Conservation (phyloP, 35 echinoderm and acorn worm genomes). For the Ophiothrix spiculata region DNA sequence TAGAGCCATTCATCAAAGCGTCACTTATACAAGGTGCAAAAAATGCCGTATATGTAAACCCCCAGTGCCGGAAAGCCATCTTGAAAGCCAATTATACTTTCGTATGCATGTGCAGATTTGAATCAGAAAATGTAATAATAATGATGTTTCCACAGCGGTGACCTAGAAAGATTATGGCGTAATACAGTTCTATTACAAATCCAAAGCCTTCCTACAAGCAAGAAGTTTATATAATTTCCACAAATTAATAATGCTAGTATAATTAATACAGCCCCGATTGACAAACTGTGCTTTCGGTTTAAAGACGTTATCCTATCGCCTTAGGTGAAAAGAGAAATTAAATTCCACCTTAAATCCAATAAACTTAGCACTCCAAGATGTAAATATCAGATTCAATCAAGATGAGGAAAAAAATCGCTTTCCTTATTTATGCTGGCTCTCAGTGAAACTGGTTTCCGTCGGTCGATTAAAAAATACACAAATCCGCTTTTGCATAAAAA, state of each 20-base stretch:
- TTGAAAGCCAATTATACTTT: neutral
- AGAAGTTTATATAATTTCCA: neutral
- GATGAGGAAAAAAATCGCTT: neutral
- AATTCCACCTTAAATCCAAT: neutral
- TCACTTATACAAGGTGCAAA: neutral
- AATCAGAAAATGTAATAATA: neutral
- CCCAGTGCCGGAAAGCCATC: neutral
- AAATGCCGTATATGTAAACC: neutral
- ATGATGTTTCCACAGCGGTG: neutral
- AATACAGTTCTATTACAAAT: neutral
- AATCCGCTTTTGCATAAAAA: neutral
- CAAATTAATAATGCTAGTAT: neutral
- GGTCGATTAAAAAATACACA: neutral
- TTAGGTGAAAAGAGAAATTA: neutral
- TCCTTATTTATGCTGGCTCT: neutral
- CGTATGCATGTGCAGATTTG: neutral
- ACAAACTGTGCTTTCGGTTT: neutral
- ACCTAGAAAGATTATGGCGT: neutral
- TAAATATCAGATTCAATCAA: slow-evolving; percentile 1
- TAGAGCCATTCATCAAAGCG: neutral
- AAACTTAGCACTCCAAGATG: neutral
- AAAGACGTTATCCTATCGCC: neutral
- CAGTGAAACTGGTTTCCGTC: neutral
- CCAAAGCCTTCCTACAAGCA: no score
- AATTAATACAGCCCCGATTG: neutral